These are phyloP conservation scores for Pogonognathellus flavescens DNA, from an alignment of 1,140 invertebrate species.

Conservation along the genomic window DNA sequence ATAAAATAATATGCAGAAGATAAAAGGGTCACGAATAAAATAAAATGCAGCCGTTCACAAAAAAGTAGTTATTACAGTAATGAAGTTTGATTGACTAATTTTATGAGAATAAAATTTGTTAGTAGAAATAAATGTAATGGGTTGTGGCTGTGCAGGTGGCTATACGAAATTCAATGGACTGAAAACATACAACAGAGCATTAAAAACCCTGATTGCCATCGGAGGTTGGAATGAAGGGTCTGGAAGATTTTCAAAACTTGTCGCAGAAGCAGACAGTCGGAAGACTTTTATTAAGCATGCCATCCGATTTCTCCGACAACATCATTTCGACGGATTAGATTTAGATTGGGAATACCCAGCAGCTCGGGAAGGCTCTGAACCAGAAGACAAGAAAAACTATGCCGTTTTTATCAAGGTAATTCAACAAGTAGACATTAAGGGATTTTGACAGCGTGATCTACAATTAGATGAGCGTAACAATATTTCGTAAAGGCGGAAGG, in stretches of 20 bases:
- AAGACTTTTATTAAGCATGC: conserved; percentile 88
- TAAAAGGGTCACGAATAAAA: too few relatives aligned
- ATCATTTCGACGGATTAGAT: conserved; percentile 96
- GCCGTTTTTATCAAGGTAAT: conserved; percentile 87
- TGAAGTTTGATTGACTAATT: too few relatives aligned
- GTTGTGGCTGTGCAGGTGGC: conserved; percentile 77
- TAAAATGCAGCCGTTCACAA: too few relatives aligned
- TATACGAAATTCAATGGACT: conserved; percentile 95
- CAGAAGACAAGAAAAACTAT: conserved; percentile 91
- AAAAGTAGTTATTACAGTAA: too few relatives aligned
- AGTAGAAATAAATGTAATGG: too few relatives aligned
- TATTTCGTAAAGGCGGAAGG: too few relatives aligned
- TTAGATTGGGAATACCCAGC: conserved; percentile 83
- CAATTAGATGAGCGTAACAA: too few relatives aligned
- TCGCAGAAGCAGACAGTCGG: conserved; percentile 81
- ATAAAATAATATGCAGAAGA: too few relatives aligned
- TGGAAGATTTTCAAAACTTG: conserved; percentile 87
- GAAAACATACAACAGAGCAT: conserved; percentile 92
- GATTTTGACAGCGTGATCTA: too few relatives aligned
- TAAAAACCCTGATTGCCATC: conserved; percentile 93
- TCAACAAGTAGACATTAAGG: too few relatives aligned
- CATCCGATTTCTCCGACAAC: conserved; percentile 89
- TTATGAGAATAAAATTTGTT: too few relatives aligned
- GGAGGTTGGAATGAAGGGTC: conserved; percentile 98
- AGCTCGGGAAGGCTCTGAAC: conserved; percentile 89